phyloP scores from a whole-genome alignment of 1,140 invertebrate genomes.

The Aphelinus atriplicis region DNA sequence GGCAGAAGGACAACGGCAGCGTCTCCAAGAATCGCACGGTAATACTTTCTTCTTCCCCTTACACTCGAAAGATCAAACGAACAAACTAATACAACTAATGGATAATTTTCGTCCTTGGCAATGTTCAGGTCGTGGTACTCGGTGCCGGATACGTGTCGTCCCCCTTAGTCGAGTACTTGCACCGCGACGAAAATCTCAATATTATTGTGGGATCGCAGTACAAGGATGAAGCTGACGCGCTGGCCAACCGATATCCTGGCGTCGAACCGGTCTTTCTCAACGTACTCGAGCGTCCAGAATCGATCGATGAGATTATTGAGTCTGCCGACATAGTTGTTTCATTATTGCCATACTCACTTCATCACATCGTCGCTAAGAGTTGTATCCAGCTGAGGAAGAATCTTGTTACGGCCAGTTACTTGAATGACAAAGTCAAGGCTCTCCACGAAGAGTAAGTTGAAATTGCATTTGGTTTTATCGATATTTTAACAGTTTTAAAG shows the following conservation, averaged over 20 bases:
- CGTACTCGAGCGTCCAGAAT: constrained; percentile 77
- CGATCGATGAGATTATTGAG: constrained; percentile 77
- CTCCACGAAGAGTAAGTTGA: constrained; percentile 79
- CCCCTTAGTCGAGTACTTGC: constrained; percentile 93
- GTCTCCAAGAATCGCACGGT: constrained; percentile 10
- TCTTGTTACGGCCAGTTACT: constrained; percentile 97
- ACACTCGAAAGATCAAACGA: not conserved
- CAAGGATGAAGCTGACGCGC: constrained; percentile 86
- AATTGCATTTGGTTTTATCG: too few relatives aligned
- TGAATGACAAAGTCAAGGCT: constrained; percentile 82
- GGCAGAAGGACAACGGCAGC: constrained; percentile 56
- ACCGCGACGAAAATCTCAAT: constrained; percentile 80
- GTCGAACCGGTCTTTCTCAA: constrained; percentile 86
- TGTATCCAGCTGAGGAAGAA: constrained; percentile 89
- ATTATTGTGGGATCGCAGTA: constrained; percentile 90
- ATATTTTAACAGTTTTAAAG: too few relatives aligned
- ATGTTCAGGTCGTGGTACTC: constrained; percentile 80
- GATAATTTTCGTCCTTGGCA: constrained; percentile 2
- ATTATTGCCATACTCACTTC: constrained; percentile 91
- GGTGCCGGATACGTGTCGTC: constrained; percentile 95
- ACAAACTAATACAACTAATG: constrained; percentile 8
- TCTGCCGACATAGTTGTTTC: constrained; percentile 87
- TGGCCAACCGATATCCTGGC: constrained; percentile 81
- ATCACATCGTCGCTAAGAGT: constrained; percentile 83
- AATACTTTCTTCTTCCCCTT: not conserved